A percentile compares a stretch with the other conserved stretches of the same genome.
Conservation (phyloP, 1,140 invertebrate genomes). For the Schmidtea mediterranea region DNA sequence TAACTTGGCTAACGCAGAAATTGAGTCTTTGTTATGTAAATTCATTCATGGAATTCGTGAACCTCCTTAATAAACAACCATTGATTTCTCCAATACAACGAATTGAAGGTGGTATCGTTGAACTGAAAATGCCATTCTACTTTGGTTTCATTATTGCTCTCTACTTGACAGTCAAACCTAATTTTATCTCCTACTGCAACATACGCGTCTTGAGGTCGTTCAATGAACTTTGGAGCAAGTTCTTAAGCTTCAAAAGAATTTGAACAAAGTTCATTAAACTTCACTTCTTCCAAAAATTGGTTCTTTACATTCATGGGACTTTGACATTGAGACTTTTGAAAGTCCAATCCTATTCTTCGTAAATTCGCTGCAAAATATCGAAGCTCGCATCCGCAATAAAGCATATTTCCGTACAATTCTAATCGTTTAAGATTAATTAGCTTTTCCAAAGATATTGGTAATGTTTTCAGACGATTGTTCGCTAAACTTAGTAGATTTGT, state of each 20-base stretch:
- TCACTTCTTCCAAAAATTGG: background rate
- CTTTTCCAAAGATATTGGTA: constrained; percentile 2
- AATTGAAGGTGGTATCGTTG: background rate
- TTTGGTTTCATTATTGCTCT: background rate
- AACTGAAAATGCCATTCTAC: background rate
- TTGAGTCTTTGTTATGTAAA: constrained; percentile 40
- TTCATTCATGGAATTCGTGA: constrained; percentile 44
- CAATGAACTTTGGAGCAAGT: background rate
- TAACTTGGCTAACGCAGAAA: background rate
- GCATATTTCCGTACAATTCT: background rate
- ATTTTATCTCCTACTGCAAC: background rate
- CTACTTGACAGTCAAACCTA: background rate
- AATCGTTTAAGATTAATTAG: background rate
- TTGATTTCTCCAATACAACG: constrained; percentile 30
- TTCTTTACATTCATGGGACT: background rate
- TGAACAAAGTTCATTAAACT: background rate
- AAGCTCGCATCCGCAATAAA: background rate
- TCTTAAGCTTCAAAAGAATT: background rate
- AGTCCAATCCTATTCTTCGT: background rate
- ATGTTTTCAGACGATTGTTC: background rate
- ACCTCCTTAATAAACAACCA: constrained; percentile 48
- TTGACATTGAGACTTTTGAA: background rate
- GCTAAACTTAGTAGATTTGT: background rate
- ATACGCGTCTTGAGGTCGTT: background rate
- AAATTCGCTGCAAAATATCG: background rate